These are phyloP conservation scores for Cyprinus carpio DNA, from an alignment of 2,113 vertebrate genomes.

Conservation along the genomic window DNA sequence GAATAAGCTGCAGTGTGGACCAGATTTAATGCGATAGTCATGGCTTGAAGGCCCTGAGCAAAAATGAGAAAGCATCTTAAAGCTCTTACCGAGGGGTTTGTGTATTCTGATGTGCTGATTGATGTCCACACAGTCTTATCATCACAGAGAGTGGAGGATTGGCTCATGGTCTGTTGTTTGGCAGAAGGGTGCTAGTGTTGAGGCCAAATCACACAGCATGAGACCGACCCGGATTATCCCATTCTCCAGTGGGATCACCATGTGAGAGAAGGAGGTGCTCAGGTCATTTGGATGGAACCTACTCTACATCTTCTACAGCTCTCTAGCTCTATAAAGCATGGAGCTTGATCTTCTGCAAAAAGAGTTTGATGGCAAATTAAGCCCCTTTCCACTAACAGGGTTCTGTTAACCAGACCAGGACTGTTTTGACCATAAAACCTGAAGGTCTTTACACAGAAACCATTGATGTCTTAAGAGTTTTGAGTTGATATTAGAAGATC, in stretches of 20 bases:
- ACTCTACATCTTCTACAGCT: not conserved
- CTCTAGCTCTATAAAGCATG: not conserved
- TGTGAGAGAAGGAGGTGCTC: conserved; percentile 32
- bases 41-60: not conserved
- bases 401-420: not conserved
- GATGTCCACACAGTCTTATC: conserved; percentile 61
- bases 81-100: not conserved
- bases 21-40: not conserved
- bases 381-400: not conserved
- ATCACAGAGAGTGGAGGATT: conserved; percentile 58
- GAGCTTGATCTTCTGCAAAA: not conserved
- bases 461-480: not conserved
- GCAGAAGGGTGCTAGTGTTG: conserved; percentile 45
- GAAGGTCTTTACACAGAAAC: not conserved
- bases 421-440: not conserved
- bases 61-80: not conserved
- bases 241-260: conserved; percentile 21
- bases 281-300: not conserved
- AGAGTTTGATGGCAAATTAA: not conserved
- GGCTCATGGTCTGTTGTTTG: conserved; percentile 59
- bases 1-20: not conserved
- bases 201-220: conserved; percentile 39
- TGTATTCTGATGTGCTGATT: conserved; percentile 37
- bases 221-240: conserved; percentile 44
- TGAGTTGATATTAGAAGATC: not conserved